Percentiles rank a stretch among this genome's conserved stretches.
Evolutionary conservation across 2,888 invertebrate species (phyloP).

Genomic region (Drosophila meridiana): DNA sequence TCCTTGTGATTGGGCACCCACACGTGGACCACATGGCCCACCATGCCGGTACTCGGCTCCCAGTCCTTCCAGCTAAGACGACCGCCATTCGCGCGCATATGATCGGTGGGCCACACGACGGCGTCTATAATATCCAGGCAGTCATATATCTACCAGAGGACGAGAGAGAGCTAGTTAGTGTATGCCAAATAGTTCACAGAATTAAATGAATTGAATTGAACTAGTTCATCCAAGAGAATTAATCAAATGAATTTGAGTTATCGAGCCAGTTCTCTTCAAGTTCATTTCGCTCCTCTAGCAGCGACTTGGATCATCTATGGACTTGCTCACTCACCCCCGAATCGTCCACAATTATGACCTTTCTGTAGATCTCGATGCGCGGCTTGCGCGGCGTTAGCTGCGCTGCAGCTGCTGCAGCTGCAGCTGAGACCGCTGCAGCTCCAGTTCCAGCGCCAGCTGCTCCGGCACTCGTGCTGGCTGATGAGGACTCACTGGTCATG

Average conservation of each 20-base stretch:
- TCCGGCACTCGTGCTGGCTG: conserved; percentile 4
- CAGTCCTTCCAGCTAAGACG: conserved; percentile 95
- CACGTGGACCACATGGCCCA: conserved; percentile 96
- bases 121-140: conserved; percentile 95
- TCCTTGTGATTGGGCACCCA: conserved; percentile 98
- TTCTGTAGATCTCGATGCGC: conserved; percentile 82
- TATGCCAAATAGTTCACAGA: neutral
- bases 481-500: conserved; percentile 55
- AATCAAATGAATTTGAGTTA: neutral
- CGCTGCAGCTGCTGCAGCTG: neutral
- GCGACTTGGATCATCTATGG: neutral
- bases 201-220: neutral
- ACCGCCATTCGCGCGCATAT: conserved; percentile 94
- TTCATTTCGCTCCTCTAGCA: neutral
- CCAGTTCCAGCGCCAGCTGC: neutral
- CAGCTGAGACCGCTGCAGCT: neutral
- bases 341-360: conserved; percentile 85
- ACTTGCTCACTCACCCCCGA: conserved; percentile 77
- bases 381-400: conserved; percentile 60
- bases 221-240: neutral
- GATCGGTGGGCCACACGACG: conserved; percentile 97
- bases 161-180: neutral
- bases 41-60: conserved; percentile 96
- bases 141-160: conserved; percentile 90
- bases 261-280: neutral